A percentile compares a stretch with the other conserved stretches of the same genome.
These are phyloP conservation scores for Orestias chungarensis DNA, from an alignment of 2,797 vertebrate genomes.

Conservation along the genomic window DNA sequence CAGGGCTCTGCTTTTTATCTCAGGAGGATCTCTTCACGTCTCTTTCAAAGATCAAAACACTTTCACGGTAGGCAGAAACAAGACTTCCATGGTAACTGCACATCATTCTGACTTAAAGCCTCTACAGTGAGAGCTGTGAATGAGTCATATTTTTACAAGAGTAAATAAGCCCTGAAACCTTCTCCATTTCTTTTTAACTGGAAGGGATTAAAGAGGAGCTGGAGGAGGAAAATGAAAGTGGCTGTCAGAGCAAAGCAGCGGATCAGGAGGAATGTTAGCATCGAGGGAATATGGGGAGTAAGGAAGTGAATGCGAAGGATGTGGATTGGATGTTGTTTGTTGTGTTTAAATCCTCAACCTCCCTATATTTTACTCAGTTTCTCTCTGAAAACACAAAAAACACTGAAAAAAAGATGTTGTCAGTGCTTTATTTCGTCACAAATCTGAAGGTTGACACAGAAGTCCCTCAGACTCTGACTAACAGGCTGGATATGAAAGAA, in stretches of 20 bases:
- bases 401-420: constrained; percentile 3
- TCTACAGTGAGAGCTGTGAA: constrained; percentile 48
- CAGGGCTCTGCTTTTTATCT: constrained; percentile 2
- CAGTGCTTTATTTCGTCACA: neutral
- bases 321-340: constrained; percentile 50
- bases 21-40: constrained; percentile 14
- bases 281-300: constrained; percentile 44
- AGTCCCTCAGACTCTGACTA: constrained; percentile 50
- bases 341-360: too few species aligned
- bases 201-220: constrained; percentile 70
- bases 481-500: too few species aligned
- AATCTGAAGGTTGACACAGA: constrained; percentile 37
- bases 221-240: constrained; percentile 62
- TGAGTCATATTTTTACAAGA: constrained; percentile 58
- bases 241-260: constrained; percentile 65
- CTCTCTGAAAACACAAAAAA: constrained; percentile 39
- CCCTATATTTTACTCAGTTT: constrained; percentile 45
- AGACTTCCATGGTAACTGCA: neutral
- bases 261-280: constrained; percentile 57
- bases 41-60: constrained; percentile 46
- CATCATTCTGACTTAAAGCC: constrained; percentile 17
- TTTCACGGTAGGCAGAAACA: constrained; percentile 21
- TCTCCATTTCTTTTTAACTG: constrained; percentile 51
- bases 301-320: constrained; percentile 61
- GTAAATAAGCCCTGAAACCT: constrained; percentile 73